Evolutionary conservation across 1,140 invertebrate species (phyloP).

Genomic region (Marisa cornuarietis): DNA sequence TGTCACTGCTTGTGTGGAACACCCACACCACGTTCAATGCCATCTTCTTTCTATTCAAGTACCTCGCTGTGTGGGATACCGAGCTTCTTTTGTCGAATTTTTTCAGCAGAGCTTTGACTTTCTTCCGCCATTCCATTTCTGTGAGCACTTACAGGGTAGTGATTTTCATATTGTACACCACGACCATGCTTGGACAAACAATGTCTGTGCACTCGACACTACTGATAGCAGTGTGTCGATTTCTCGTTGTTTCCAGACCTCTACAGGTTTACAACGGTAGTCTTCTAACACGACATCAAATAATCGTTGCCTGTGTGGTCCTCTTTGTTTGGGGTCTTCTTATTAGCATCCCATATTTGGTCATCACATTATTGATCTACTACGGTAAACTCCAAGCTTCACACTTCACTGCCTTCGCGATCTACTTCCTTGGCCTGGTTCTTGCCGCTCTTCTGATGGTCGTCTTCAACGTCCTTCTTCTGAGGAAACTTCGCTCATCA

Average conservation of each 20-base stretch:
- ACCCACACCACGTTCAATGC: neutral
- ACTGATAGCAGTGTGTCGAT: too few species aligned
- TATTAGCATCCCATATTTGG: neutral
- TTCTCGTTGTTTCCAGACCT: neutral
- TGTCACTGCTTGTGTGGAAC: neutral
- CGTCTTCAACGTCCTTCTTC: neutral
- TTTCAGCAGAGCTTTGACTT: too few species aligned
- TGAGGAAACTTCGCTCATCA: too few species aligned
- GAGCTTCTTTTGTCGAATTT: neutral
- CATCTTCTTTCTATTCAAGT: neutral
- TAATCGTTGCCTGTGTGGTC: neutral
- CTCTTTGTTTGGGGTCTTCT: neutral
- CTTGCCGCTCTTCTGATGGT: neutral
- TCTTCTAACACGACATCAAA: neutral
- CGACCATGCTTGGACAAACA: too few species aligned
- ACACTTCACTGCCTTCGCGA: too few species aligned
- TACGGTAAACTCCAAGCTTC: too few species aligned
- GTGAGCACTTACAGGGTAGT: too few species aligned
- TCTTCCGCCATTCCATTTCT: too few species aligned
- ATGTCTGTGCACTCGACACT: too few species aligned
- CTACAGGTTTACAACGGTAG: neutral
- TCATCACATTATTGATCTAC: neutral
- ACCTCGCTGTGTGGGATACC: slow-evolving; percentile 6
- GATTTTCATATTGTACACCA: too few species aligned
- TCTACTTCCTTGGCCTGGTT: neutral